Base-by-base conservation (phyloP, 2,797 vertebrate genomes). In the Sphenodon punctatus region DNA sequence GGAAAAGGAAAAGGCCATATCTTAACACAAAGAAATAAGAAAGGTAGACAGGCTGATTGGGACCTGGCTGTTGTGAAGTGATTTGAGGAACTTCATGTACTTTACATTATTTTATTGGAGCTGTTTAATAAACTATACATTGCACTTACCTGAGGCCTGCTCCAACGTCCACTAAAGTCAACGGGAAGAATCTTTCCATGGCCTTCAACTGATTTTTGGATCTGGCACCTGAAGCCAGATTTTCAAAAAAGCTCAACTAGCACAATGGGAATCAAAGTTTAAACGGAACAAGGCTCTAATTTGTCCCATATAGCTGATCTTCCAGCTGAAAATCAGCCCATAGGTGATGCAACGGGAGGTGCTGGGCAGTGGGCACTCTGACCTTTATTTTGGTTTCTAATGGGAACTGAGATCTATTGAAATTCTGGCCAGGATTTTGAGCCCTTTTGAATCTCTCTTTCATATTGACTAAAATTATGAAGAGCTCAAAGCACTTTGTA, bases 21-120 rank as follows among this genome's bases (percentile, higher is more conserved):
- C 78, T 86, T 82, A 25, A 22, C 48, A 87, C 49, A 78, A 20
- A 5, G 45, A 4, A 17, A 53, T 39, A 23, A 45, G 41, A 45
- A 59, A 42, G 16, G 2, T 25, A 73, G 10, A 16, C 6, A 34
- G 11, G 9, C 4, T 66, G 10, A 51, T 10, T 15, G 39, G 56
- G 43, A 17, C 55, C 71, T 49, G n/a, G 59, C 38, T 85, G 34
- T 4, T 73, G 46, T 36, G 48, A n/a, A 80, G 25, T 19, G 48
- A 49, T 69, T 58, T 70, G 19, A 56, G 39, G 45, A 70, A 45
- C 16, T 12, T 34, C 17, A 30, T 56, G 38, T 89, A 3, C 0
- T 4, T 65, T 30, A 4, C 1, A 1, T 5, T 34, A 30, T 49
- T 65, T 12, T 51, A 51, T 16, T 46, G 32, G 75, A 65, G 27